A percentile compares a stretch with the other conserved stretches of the same genome.
phyloP scores from a whole-genome alignment of 1,140 invertebrate genomes.

The Copidosoma floridanum region DNA sequence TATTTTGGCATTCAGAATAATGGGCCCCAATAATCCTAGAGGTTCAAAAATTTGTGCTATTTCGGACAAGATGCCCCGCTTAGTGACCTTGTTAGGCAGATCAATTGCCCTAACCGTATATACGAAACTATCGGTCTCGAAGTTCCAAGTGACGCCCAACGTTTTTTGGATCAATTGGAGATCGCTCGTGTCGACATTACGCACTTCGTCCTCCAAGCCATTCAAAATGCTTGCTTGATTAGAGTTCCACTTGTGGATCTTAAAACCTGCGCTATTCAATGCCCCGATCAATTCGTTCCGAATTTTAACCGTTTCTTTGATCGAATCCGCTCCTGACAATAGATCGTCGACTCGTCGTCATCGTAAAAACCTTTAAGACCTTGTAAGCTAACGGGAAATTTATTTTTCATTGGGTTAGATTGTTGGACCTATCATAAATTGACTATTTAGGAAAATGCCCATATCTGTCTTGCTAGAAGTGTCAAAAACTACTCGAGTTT shows the following conservation, averaged over 20 bases:
- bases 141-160: not conserved
- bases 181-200: too few relatives aligned
- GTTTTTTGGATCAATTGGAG: too few relatives aligned
- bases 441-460: not conserved
- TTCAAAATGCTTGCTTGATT: too few relatives aligned
- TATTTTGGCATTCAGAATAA: constrained; percentile 36
- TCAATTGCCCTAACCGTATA: not conserved
- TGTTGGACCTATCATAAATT: not conserved
- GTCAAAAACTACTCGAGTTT: not conserved
- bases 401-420: not conserved
- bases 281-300: not conserved
- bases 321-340: not conserved
- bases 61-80: not conserved
- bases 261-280: not conserved
- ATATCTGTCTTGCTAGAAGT: not conserved
- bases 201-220: too few relatives aligned
- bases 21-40: constrained; percentile 2
- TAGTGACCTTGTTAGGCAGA: not conserved
- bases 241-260: not conserved
- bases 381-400: not conserved
- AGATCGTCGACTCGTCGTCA: not conserved
- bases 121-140: not conserved
- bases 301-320: not conserved
- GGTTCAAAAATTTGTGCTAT: constrained; percentile 20
- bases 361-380: not conserved